A percentile compares a stretch with the other conserved stretches of the same genome.
phyloP scores from a whole-genome alignment of 2,113 vertebrate species.

The Nycticebus coucang region DNA sequence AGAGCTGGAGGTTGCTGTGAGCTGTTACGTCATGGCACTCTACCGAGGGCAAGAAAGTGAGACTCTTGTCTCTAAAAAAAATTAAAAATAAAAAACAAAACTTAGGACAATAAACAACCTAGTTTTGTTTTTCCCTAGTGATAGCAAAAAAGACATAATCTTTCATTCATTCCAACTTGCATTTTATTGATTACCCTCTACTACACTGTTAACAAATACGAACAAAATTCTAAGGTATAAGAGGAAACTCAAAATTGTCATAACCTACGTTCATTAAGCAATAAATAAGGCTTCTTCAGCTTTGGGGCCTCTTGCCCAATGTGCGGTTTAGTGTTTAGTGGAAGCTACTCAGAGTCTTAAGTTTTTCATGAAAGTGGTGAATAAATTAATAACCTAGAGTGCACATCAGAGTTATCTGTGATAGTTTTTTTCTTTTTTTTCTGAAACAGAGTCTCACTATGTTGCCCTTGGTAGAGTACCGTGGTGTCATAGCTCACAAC shows the following conservation, averaged over 20 bases:
- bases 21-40: no score
- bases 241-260: neutral
- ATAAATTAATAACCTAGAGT: neutral
- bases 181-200: neutral
- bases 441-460: no score
- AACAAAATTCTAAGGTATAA: neutral
- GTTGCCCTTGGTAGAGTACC: no score
- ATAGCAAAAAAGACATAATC: neutral
- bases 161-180: neutral
- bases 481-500: no score
- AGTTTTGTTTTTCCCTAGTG: neutral
- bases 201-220: neutral
- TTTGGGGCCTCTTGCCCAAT: neutral
- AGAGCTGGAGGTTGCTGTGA: no score
- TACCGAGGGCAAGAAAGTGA: no score
- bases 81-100: no score
- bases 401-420: neutral
- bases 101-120: neutral
- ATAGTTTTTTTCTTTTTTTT: neutral
- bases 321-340: constrained; percentile 21
- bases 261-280: neutral
- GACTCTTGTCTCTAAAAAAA: no score
- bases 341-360: neutral
- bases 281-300: neutral
- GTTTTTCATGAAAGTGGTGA: neutral